Percentiles rank a stretch among this genome's conserved stretches.
These are phyloP conservation scores for Lypha dubia DNA, from an alignment of 2,888 invertebrate genomes.

Conservation along the genomic window DNA sequence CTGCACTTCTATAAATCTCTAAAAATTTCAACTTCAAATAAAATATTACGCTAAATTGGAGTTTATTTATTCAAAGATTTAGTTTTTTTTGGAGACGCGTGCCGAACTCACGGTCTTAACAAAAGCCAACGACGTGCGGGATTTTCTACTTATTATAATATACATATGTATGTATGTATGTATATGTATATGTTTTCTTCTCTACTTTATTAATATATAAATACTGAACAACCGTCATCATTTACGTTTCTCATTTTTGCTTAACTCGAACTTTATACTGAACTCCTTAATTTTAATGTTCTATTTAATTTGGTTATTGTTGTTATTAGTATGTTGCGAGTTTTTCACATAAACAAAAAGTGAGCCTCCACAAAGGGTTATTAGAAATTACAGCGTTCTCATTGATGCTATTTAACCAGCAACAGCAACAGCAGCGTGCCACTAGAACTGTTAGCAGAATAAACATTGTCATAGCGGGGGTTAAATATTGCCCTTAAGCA, in stretches of 20 bases:
- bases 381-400: constrained; percentile 71
- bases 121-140: constrained; percentile 45
- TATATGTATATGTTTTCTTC: neutral
- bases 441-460: constrained; percentile 66
- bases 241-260: constrained; percentile 9
- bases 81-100: constrained; percentile 53
- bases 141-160: constrained; percentile 37
- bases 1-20: neutral
- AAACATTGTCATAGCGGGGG: constrained; percentile 73
- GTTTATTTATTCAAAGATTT: constrained; percentile 16
- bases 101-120: constrained; percentile 57
- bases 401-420: constrained; percentile 75
- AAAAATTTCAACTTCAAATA: constrained; percentile 1
- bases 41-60: constrained; percentile 2
- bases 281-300: constrained; percentile 34
- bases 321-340: constrained; percentile 26
- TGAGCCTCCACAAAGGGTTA: constrained; percentile 37
- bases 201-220: constrained; percentile 38
- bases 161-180: neutral
- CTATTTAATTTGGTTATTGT: constrained; percentile 67
- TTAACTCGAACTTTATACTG: constrained; percentile 31
- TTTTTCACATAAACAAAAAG: constrained; percentile 17
- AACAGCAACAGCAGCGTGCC: constrained; percentile 73
- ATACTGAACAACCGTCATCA: constrained; percentile 33
- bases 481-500: constrained; percentile 63